A percentile compares a stretch with the other conserved stretches of the same genome.
phyloP scores from a whole-genome alignment of 2,113 vertebrate genomes.

The Tautogolabrus adspersus region DNA sequence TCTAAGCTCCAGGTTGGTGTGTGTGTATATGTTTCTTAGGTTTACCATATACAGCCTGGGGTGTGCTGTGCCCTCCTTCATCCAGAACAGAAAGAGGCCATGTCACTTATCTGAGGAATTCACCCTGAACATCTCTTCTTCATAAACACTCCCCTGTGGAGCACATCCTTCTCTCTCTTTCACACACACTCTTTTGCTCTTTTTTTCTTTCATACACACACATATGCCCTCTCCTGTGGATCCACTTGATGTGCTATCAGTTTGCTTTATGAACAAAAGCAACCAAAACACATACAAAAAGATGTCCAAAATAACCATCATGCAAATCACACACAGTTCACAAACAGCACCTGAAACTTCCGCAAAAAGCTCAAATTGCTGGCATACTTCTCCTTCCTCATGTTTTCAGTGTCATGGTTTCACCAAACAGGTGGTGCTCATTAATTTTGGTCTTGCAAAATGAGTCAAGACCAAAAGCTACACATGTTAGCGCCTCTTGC shows the following conservation, averaged over 20 bases:
- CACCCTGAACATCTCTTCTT: conserved; percentile 68
- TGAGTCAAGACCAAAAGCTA: conserved; percentile 34
- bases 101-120: conserved; percentile 83
- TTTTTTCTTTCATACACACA: too few species aligned
- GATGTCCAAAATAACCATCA: conserved; percentile 48
- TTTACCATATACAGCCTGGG: conserved; percentile 56
- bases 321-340: conserved; percentile 18
- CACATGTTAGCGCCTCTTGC: conserved; percentile 19
- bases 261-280: conserved; percentile 43
- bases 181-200: conserved; percentile 12
- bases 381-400: conserved; percentile 48
- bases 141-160: conserved; percentile 80
- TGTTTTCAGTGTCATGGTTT: conserved; percentile 47
- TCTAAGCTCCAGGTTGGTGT: neutral
- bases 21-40: conserved; percentile 41
- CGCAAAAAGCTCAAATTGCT: conserved; percentile 38
- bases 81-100: conserved; percentile 54
- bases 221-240: conserved; percentile 7
- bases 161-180: conserved; percentile 41
- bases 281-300: conserved; percentile 32
- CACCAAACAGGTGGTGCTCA: conserved; percentile 64
- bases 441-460: conserved; percentile 47
- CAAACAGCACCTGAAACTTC: conserved; percentile 48
- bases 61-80: conserved; percentile 37
- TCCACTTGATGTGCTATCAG: neutral